Evolutionary conservation across 2,888 invertebrate species (phyloP).

Genomic region (Parochlus steinenii): DNA sequence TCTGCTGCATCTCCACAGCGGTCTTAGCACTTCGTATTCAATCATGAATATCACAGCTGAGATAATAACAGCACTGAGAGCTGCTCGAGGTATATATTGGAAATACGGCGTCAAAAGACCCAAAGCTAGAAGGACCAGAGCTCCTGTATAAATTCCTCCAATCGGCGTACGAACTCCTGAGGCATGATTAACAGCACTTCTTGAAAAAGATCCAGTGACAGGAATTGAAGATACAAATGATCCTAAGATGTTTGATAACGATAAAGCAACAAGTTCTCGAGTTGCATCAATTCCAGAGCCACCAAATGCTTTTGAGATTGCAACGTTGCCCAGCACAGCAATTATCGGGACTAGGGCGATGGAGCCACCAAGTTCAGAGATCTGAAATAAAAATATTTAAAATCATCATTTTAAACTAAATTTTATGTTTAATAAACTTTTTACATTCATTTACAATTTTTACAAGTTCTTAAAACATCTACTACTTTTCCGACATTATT

Average conservation of each 20-base stretch:
- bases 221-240: conserved; percentile 84
- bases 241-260: conserved; percentile 69
- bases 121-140: conserved; percentile 66
- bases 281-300: conserved; percentile 74
- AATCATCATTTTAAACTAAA: no score
- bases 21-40: conserved; percentile 73
- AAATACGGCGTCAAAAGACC: conserved; percentile 78
- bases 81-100: conserved; percentile 75
- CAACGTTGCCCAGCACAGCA: conserved; percentile 82
- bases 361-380: conserved; percentile 66
- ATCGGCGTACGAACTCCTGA: conserved; percentile 82
- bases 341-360: conserved; percentile 77
- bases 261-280: conserved; percentile 75
- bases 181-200: conserved; percentile 89
- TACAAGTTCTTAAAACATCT: no score
- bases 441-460: no score
- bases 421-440: no score
- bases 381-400: conserved; percentile 23
- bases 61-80: conserved; percentile 83
- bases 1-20: conserved; percentile 70
- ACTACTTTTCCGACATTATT: no score
- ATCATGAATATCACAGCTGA: conserved; percentile 92
- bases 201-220: conserved; percentile 74
- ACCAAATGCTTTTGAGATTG: conserved; percentile 88
- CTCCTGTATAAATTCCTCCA: conserved; percentile 71